Evolutionary conservation across 2,797 vertebrate species (phyloP).

Genomic region (Eulemur coronatus): DNA sequence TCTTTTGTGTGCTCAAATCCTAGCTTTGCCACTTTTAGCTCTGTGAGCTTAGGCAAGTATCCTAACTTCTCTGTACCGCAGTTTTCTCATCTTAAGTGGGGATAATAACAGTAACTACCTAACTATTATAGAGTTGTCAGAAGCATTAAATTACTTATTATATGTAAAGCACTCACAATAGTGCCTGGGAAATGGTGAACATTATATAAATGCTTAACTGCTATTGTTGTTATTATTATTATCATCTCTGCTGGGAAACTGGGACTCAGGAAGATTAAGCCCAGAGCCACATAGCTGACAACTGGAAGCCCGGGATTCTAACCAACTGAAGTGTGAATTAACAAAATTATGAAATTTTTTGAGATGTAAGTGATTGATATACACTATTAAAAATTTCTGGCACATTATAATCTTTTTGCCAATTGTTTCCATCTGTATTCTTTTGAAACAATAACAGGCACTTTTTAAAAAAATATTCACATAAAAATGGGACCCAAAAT

Average conservation of each 20-base stretch:
- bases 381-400: neutral
- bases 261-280: neutral
- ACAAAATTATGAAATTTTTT: constrained; percentile 8
- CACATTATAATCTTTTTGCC: neutral
- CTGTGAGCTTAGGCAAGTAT: neutral
- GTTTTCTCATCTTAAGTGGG: neutral
- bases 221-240: neutral
- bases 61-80: neutral
- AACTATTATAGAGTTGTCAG: neutral
- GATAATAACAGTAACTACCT: neutral
- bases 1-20: neutral
- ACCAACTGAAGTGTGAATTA: neutral
- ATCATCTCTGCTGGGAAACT: neutral
- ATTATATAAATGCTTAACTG: neutral
- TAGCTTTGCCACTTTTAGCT: neutral
- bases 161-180: neutral
- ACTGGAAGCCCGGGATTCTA: neutral
- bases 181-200: neutral
- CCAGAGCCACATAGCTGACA: neutral
- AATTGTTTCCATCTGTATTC: neutral
- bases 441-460: neutral
- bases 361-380: neutral
- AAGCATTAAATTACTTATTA: neutral
- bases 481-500: neutral
- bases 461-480: neutral